These are phyloP conservation scores for Drosophila insularis DNA, from an alignment of 1,140 invertebrate genomes.

Conservation along the genomic window DNA sequence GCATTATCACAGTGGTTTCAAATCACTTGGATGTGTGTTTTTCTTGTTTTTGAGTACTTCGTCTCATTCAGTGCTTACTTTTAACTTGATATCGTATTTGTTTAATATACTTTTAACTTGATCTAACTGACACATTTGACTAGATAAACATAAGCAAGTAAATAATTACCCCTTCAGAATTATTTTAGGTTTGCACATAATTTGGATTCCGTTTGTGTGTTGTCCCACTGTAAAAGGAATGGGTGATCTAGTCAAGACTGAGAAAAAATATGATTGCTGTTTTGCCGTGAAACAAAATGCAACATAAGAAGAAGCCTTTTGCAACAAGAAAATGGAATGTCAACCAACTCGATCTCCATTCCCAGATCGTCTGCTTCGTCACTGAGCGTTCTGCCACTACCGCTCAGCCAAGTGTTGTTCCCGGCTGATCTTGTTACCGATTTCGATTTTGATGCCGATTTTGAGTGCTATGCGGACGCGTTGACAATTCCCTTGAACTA, in stretches of 20 bases:
- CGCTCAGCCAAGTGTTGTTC: not conserved
- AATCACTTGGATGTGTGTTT: too few species aligned
- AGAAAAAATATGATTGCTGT: conserved; percentile 68
- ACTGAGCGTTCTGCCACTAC: conserved; percentile 23
- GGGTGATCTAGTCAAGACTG: conserved; percentile 29
- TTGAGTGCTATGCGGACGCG: conserved; percentile 64
- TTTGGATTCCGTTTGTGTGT: too few species aligned
- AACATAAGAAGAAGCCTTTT: conserved; percentile 1
- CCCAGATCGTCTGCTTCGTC: conserved; percentile 13
- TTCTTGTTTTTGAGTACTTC: too few species aligned
- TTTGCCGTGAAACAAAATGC: conserved; percentile 27
- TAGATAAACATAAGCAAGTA: too few species aligned
- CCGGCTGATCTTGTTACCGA: conserved; percentile 76
- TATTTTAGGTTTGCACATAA: too few species aligned
- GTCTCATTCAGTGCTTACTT: too few species aligned
- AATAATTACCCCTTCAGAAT: too few species aligned
- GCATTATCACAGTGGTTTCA: conserved; percentile 20
- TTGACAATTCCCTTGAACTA: conserved; percentile 78
- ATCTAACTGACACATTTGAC: too few species aligned
- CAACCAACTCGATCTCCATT: conserved; percentile 52
- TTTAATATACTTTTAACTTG: too few species aligned
- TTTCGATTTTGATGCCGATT: conserved; percentile 79
- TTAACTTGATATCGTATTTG: too few species aligned
- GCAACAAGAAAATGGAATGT: conserved; percentile 46
- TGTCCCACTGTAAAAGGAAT: conserved; percentile 35